These are phyloP conservation scores for Physeter macrocephalus DNA, from an alignment of 2,113 vertebrate species.

Conservation along the genomic window DNA sequence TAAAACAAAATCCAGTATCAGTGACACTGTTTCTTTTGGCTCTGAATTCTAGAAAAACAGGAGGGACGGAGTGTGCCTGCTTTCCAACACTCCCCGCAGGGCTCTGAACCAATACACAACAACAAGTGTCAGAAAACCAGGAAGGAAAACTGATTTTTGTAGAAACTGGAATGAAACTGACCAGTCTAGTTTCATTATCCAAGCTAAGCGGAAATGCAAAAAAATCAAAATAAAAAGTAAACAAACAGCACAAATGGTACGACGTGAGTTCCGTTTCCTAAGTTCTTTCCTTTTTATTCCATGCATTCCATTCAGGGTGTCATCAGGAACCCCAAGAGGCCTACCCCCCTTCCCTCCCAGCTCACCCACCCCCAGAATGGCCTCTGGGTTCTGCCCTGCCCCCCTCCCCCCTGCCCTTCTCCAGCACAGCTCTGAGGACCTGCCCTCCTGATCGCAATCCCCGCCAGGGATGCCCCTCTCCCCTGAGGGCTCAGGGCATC, in stretches of 20 bases:
- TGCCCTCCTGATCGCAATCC: constrained; percentile 10
- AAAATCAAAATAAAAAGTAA: constrained; percentile 75
- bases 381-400: constrained; percentile 68
- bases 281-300: constrained; percentile 60
- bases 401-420: constrained; percentile 67
- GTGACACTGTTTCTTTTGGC: constrained; percentile 68
- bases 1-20: constrained; percentile 60
- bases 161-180: constrained; percentile 75
- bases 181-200: constrained; percentile 65
- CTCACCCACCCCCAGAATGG: constrained; percentile 60
- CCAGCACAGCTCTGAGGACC: constrained; percentile 64
- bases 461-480: constrained; percentile 17
- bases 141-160: constrained; percentile 66
- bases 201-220: constrained; percentile 70
- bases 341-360: constrained; percentile 62
- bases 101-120: constrained; percentile 66
- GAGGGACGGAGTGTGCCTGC: constrained; percentile 46
- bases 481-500: not conserved
- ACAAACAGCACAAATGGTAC: constrained; percentile 78
- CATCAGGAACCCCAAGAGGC: constrained; percentile 61
- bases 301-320: constrained; percentile 51
- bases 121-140: constrained; percentile 67
- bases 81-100: constrained; percentile 54
- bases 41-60: constrained; percentile 69
- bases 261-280: constrained; percentile 72